phyloP scores from a whole-genome alignment of 2,113 vertebrate species.

The Chamaetylas fuelleborni region DNA sequence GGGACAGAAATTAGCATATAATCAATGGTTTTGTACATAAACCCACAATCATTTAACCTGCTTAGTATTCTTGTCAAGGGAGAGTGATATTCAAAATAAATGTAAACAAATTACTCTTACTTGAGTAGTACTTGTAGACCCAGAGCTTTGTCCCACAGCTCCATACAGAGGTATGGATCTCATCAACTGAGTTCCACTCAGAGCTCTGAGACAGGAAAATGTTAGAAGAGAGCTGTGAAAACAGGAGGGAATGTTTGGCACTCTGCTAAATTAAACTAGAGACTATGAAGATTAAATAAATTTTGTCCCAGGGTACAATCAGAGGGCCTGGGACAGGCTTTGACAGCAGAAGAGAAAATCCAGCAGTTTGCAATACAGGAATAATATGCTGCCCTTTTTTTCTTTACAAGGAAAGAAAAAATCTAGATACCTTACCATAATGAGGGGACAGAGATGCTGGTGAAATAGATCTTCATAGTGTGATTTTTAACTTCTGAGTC shows the following conservation, averaged over 20 bases:
- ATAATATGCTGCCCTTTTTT: neutral
- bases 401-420: neutral
- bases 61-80: neutral
- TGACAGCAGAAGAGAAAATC: neutral
- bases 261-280: neutral
- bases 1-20: neutral
- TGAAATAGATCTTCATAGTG: neutral
- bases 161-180: neutral
- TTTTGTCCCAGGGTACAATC: neutral
- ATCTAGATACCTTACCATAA: neutral
- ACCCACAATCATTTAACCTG: neutral
- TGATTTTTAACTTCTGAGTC: neutral
- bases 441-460: neutral
- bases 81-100: neutral
- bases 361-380: neutral
- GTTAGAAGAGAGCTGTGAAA: neutral
- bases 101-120: neutral
- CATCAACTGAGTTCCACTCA: neutral
- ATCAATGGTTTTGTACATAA: neutral
- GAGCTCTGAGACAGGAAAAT: neutral
- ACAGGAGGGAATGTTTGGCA: neutral
- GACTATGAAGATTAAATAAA: neutral
- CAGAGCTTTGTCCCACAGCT: neutral
- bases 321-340: neutral
- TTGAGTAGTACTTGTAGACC: neutral